These are phyloP conservation scores for Anoncus sp. DNA, from an alignment of 2,888 invertebrate genomes.

Conservation along the genomic window DNA sequence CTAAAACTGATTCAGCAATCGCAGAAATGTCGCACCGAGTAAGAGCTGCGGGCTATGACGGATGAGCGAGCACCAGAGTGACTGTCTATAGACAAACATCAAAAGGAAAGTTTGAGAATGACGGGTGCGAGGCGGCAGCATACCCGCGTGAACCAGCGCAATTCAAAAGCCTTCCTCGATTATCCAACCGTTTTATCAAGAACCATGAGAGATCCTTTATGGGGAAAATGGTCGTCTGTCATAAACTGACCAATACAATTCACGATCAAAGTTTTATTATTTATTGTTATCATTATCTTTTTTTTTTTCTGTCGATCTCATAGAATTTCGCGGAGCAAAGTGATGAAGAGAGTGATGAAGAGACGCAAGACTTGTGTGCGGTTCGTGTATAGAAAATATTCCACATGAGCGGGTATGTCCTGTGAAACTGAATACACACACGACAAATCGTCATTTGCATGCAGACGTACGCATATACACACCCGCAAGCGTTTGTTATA, in stretches of 20 bases:
- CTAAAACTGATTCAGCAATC: conserved; percentile 64
- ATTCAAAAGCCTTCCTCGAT: conserved; percentile 37
- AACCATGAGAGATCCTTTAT: neutral
- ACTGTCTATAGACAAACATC: conserved; percentile 54
- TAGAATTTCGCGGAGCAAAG: neutral
- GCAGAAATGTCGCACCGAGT: conserved; percentile 57
- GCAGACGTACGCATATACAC: neutral
- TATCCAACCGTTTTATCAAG: conserved; percentile 45
- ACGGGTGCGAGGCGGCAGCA: conserved; percentile 16
- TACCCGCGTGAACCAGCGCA: conserved; percentile 11
- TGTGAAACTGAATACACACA: neutral
- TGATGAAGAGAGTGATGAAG: conserved; percentile 15
- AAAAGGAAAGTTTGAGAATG: conserved; percentile 59
- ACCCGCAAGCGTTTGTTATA: conserved; percentile 71
- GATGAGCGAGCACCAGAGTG: conserved; percentile 53
- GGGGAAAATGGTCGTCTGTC: conserved; percentile 1
- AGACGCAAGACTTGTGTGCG: conserved; percentile 3
- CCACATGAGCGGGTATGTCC: conserved; percentile 12
- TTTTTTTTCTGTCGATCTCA: conserved; percentile 8
- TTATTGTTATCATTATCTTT: conserved; percentile 3
- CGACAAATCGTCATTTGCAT: no score
- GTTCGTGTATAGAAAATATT: conserved; percentile 27
- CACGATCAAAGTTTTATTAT: neutral
- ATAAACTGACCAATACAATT: conserved; percentile 33
- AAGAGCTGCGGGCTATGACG: conserved; percentile 59